A percentile compares a stretch with the other conserved stretches of the same genome.
Conservation (phyloP, 2,797 vertebrate genomes). For the Anolis apletophallus region DNA sequence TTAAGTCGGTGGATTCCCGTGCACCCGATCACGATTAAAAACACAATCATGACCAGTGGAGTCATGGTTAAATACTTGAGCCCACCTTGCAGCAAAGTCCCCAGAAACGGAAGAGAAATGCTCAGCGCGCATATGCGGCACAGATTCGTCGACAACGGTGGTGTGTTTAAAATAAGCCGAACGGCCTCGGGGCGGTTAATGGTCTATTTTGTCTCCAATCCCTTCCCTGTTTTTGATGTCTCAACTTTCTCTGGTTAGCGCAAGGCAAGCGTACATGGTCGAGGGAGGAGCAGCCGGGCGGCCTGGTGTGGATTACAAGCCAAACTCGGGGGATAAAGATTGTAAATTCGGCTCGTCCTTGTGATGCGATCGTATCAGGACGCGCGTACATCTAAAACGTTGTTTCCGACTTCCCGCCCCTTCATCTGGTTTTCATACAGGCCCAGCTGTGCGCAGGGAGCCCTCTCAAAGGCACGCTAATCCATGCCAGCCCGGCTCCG, state of each 20-base stretch:
- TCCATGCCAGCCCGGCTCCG: slow-evolving; percentile 50
- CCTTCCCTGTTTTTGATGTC: slow-evolving; percentile 54
- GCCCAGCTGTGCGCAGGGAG: slow-evolving; percentile 52
- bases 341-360: slow-evolving; percentile 62
- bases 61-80: neutral
- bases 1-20: neutral
- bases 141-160: neutral
- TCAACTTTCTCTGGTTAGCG: slow-evolving; percentile 70
- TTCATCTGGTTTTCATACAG: slow-evolving; percentile 65
- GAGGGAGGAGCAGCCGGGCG: slow-evolving; percentile 48
- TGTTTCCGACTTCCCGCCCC: slow-evolving; percentile 71
- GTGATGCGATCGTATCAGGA: slow-evolving; percentile 62
- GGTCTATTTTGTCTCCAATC: slow-evolving; percentile 54
- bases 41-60: neutral
- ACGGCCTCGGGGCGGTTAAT: slow-evolving; percentile 49
- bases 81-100: neutral
- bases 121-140: neutral
- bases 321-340: slow-evolving; percentile 54
- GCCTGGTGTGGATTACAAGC: slow-evolving; percentile 71
- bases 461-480: slow-evolving; percentile 49
- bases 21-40: neutral
- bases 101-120: neutral
- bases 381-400: slow-evolving; percentile 46
- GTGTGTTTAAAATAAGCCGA: neutral
- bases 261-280: slow-evolving; percentile 60